Percentiles rank a stretch among this genome's conserved stretches.
phyloP scores from a whole-genome alignment of 1,140 invertebrate genomes.

The Hylaeus volcanicus region DNA sequence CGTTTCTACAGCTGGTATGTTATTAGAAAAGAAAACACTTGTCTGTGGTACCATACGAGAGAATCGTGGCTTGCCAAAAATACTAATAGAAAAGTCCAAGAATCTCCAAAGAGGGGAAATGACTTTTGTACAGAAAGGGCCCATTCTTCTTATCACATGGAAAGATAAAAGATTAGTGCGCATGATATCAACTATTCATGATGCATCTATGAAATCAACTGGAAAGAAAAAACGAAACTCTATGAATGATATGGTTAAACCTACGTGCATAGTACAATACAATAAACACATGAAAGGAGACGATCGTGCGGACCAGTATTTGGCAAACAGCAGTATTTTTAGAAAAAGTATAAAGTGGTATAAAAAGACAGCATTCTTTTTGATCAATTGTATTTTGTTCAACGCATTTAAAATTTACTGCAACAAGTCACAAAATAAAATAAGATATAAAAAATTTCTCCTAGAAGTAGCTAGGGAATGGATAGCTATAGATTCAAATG shows the following conservation, averaged over 20 bases:
- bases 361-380: no score
- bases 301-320: no score
- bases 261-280: no score
- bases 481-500: no score
- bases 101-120: constrained; percentile 7
- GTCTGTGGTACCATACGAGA: constrained; percentile 10
- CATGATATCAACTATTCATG: constrained; percentile 15
- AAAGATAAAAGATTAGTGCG: not conserved
- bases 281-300: no score
- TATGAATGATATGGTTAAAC: no score
- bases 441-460: not conserved
- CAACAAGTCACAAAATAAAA: constrained; percentile 16
- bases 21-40: constrained; percentile 9
- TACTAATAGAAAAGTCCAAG: no score
- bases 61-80: constrained; percentile 17
- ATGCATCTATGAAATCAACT: not conserved
- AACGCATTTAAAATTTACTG: no score
- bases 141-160: not conserved
- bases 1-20: not conserved
- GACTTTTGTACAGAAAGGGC: constrained; percentile 1
- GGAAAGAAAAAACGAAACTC: not conserved
- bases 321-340: no score
- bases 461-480: no score
- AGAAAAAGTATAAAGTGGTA: no score
- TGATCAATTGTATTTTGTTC: no score